Percentiles rank a stretch among this genome's conserved stretches.
Evolutionary conservation across 1,140 invertebrate genomes (phyloP).

Genomic region (Drosophila nannoptera): DNA sequence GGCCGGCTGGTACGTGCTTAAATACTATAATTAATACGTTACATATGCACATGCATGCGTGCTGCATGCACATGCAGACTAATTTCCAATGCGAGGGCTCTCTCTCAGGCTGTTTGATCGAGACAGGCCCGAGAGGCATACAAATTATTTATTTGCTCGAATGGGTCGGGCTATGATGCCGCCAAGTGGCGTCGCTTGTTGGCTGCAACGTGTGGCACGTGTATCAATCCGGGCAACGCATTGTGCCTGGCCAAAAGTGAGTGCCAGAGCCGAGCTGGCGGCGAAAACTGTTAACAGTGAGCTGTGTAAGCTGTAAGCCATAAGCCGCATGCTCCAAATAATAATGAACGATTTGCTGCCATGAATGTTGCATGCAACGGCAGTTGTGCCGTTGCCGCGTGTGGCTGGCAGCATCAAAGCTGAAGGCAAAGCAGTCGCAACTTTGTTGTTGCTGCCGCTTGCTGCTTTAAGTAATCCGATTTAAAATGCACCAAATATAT

Average conservation of each 20-base stretch:
- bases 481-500: slow-evolving; percentile 73
- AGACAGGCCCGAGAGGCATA: slow-evolving; percentile 3
- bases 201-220: slow-evolving; percentile 45
- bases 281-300: slow-evolving; percentile 41
- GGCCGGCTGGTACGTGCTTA: too few species aligned
- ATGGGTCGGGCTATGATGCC: neutral
- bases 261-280: slow-evolving; percentile 27
- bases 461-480: slow-evolving; percentile 74
- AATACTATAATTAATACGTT: neutral
- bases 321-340: slow-evolving; percentile 38
- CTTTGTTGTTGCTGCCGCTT: slow-evolving; percentile 48
- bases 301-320: slow-evolving; percentile 2
- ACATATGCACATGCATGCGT: neutral
- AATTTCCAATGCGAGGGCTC: neutral
- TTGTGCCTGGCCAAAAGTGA: slow-evolving; percentile 49
- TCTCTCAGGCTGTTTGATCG: slow-evolving; percentile 6
- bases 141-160: neutral
- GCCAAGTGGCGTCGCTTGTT: neutral
- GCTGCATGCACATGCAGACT: neutral
- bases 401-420: slow-evolving; percentile 37
- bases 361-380: slow-evolving; percentile 23
- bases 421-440: slow-evolving; percentile 41
- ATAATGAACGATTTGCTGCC: slow-evolving; percentile 68
- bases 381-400: neutral
- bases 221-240: slow-evolving; percentile 52